These are phyloP conservation scores for Scopus umbretta DNA, from an alignment of 2,113 vertebrate genomes.

Conservation along the genomic window DNA sequence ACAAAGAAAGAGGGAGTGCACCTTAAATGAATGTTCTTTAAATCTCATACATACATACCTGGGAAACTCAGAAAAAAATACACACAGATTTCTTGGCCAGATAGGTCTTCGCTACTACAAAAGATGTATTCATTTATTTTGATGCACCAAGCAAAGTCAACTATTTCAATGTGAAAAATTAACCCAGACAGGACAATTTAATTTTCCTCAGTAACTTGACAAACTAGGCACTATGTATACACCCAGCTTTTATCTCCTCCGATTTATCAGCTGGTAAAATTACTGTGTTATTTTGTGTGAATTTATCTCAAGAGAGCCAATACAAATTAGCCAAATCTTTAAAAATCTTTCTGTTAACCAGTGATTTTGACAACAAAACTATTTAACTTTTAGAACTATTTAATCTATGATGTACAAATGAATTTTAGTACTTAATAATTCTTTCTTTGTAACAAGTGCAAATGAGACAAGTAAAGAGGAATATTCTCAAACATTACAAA, in stretches of 20 bases:
- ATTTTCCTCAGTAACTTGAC: neutral
- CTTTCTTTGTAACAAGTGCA: neutral
- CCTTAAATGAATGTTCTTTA: neutral
- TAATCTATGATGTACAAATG: neutral
- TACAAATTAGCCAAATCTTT: neutral
- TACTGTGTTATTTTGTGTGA: neutral
- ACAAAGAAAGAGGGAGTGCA: neutral
- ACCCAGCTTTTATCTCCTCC: neutral
- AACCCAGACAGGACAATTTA: neutral
- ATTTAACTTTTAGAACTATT: neutral
- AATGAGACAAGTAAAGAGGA: neutral
- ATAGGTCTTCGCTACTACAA: neutral
- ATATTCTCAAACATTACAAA: neutral
- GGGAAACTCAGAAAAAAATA: neutral
- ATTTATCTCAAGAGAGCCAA: neutral
- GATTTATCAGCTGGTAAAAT: neutral
- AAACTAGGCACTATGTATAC: neutral
- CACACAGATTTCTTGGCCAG: neutral
- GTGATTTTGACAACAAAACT: neutral
- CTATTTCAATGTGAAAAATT: neutral
- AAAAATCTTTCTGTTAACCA: neutral
- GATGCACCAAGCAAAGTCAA: neutral
- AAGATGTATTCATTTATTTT: neutral
- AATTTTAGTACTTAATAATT: neutral
- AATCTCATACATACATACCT: neutral